phyloP scores from a whole-genome alignment of 2,888 invertebrate species.

The Nowickia ferox region DNA sequence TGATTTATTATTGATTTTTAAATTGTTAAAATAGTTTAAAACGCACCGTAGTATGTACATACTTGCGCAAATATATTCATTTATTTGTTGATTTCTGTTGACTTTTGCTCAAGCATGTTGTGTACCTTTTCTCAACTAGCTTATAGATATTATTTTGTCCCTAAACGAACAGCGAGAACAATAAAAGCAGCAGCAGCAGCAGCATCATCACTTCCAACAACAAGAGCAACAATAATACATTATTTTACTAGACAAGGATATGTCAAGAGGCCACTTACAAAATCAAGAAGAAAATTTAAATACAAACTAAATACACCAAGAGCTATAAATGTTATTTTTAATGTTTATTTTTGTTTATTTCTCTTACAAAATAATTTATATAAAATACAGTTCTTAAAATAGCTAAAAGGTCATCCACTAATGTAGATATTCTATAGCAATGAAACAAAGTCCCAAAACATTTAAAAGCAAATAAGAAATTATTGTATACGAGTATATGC shows the following conservation, averaged over 20 bases:
- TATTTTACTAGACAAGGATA: slow-evolving; percentile 48
- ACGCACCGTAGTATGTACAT: slow-evolving; percentile 28
- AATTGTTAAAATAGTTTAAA: background rate
- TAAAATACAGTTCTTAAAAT: background rate
- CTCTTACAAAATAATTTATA: background rate
- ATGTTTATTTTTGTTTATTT: background rate
- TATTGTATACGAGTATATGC: too few relatives aligned
- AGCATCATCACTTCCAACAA: background rate
- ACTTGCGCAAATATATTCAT: background rate
- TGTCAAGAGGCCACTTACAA: slow-evolving; percentile 66
- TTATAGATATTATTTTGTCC: slow-evolving; percentile 11
- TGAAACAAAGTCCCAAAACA: too few relatives aligned
- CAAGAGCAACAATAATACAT: slow-evolving; percentile 1
- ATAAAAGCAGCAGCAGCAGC: slow-evolving; percentile 3
- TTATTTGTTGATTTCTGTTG: slow-evolving; percentile 47
- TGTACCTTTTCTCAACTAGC: slow-evolving; percentile 11
- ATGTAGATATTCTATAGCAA: too few relatives aligned
- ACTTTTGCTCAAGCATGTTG: slow-evolving; percentile 35
- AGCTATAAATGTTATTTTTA: slow-evolving; percentile 1
- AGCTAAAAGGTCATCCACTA: background rate
- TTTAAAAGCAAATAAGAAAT: too few relatives aligned
- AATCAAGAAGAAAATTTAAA: slow-evolving; percentile 50
- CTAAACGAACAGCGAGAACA: slow-evolving; percentile 45
- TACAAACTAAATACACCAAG: slow-evolving; percentile 40
- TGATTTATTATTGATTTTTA: background rate